Percentiles rank a stretch among this genome's conserved stretches.
phyloP scores from a whole-genome alignment of 2,888 invertebrate species.

The Acronicta psi region DNA sequence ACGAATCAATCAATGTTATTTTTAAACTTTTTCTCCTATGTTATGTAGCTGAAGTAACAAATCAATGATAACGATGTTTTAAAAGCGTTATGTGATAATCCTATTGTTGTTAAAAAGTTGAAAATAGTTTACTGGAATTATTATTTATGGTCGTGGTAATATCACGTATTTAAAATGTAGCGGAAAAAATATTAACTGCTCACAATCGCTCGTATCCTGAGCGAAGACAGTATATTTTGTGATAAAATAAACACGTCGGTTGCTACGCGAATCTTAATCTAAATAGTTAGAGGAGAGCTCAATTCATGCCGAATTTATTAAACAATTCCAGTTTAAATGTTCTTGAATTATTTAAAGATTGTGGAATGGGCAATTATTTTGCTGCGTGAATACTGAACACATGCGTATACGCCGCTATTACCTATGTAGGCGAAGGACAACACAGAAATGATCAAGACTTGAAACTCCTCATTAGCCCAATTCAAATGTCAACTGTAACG shows the following conservation, averaged over 20 bases:
- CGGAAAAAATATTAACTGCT: slow-evolving; percentile 25
- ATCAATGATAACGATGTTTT: slow-evolving; percentile 28
- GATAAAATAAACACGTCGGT: slow-evolving; percentile 38
- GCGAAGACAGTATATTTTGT: slow-evolving; percentile 30
- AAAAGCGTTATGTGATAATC: slow-evolving; percentile 23
- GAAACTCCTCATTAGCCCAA: slow-evolving; percentile 43
- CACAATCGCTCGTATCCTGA: slow-evolving; percentile 17
- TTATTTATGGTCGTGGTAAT: slow-evolving; percentile 6
- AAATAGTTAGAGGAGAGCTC: slow-evolving; percentile 12
- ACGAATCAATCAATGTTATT: slow-evolving; percentile 36
- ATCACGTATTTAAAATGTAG: slow-evolving; percentile 13
- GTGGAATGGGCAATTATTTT: slow-evolving; percentile 14
- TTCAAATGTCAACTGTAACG: slow-evolving; percentile 34
- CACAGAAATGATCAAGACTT: slow-evolving; percentile 14
- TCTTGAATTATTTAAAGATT: slow-evolving; percentile 30
- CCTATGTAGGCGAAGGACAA: slow-evolving; percentile 38
- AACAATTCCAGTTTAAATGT: slow-evolving; percentile 18
- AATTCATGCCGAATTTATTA: slow-evolving; percentile 21
- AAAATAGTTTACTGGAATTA: slow-evolving; percentile 5
- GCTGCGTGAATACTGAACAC: not conserved
- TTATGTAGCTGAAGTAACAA: slow-evolving; percentile 21
- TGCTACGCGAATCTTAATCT: slow-evolving; percentile 29
- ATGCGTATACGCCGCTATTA: slow-evolving; percentile 1
- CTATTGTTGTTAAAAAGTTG: slow-evolving; percentile 3
- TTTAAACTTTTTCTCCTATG: slow-evolving; percentile 27